These are phyloP conservation scores for Calypte anna DNA, from an alignment of 2,113 vertebrate genomes.

Conservation along the genomic window DNA sequence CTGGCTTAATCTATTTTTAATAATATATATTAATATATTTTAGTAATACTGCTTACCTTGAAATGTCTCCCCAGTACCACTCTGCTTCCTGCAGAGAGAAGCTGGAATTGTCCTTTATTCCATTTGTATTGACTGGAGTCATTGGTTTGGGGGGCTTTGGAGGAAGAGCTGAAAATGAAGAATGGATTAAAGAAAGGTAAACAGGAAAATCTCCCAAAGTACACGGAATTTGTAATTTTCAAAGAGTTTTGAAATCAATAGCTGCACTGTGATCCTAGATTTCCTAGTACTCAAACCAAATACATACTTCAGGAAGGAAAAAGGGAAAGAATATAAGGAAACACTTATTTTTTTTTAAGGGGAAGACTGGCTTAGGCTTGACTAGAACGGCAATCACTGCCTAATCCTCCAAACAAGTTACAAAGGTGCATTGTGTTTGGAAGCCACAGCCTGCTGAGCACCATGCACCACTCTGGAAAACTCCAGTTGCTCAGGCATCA, in stretches of 20 bases:
- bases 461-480: not conserved
- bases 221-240: not conserved
- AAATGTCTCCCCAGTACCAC: conserved; percentile 98
- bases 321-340: not conserved
- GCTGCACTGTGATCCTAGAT: not conserved
- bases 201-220: not conserved
- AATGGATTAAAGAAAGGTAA: conserved; percentile 22
- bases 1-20: not conserved
- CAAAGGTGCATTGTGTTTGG: conserved; percentile 26
- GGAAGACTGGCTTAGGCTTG: not conserved
- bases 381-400: not conserved
- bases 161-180: conserved; percentile 86
- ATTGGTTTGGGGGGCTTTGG: conserved; percentile 90
- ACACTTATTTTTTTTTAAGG: not conserved
- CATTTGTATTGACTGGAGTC: conserved; percentile 83
- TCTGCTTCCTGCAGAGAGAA: conserved; percentile 88
- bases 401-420: not conserved
- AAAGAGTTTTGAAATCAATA: conserved; percentile 1
- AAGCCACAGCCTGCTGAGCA: not conserved
- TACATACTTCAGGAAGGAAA: not conserved
- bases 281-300: not conserved
- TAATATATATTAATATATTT: not conserved
- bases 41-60: conserved; percentile 82
- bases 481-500: not conserved
- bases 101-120: conserved; percentile 80